These are phyloP conservation scores for Lagodon rhomboides DNA, from an alignment of 2,797 vertebrate species.

Conservation along the genomic window DNA sequence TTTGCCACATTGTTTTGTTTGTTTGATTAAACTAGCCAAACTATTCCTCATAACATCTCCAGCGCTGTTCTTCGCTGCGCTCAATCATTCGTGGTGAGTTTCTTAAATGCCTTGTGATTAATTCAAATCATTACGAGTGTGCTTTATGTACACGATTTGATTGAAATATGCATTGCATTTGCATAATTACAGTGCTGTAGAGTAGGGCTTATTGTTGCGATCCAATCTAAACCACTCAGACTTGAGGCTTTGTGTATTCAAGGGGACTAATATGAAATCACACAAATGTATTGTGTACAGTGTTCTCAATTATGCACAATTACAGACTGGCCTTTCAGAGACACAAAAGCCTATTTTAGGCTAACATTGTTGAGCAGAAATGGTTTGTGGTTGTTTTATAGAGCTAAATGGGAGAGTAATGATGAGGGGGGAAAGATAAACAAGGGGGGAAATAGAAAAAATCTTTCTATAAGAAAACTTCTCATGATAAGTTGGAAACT, in stretches of 20 bases:
- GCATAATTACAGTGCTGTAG: conserved; percentile 77
- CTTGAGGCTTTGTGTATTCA: conserved; percentile 77
- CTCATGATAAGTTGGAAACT: conserved; percentile 15
- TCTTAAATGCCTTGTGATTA: conserved; percentile 80
- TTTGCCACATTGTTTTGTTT: conserved; percentile 63
- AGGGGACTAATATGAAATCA: conserved; percentile 78
- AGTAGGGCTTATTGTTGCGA: conserved; percentile 79
- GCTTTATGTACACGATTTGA: conserved; percentile 77
- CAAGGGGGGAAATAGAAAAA: conserved; percentile 23
- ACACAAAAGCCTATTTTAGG: conserved; percentile 75
- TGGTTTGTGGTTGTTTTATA: conserved; percentile 71
- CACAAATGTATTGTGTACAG: conserved; percentile 79
- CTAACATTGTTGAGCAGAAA: conserved; percentile 76
- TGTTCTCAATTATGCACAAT: conserved; percentile 82
- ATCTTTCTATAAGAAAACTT: conserved; percentile 42
- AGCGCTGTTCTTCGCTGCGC: conserved; percentile 62
- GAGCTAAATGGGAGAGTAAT: conserved; percentile 69
- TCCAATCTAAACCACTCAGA: conserved; percentile 82
- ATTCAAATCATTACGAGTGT: conserved; percentile 78
- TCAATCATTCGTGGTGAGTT: conserved; percentile 77
- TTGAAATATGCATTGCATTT: conserved; percentile 81
- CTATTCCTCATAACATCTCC: conserved; percentile 62
- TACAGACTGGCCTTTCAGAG: conserved; percentile 75
- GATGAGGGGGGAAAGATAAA: conserved; percentile 58
- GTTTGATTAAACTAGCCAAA: conserved; percentile 62